Base-by-base conservation (phyloP, 2,888 invertebrate genomes). In the Nymphalis c-album region DNA sequence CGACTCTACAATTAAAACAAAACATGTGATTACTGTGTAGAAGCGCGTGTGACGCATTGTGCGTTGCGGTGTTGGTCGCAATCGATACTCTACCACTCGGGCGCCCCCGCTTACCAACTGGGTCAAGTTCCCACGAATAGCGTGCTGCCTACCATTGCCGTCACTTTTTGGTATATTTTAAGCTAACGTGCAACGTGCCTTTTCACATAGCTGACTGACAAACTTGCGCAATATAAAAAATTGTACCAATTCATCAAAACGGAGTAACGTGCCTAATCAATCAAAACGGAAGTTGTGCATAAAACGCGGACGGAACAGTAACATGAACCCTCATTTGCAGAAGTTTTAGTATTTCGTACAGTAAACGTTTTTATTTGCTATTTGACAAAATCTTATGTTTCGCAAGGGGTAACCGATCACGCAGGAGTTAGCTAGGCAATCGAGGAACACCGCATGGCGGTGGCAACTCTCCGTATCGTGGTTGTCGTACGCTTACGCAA, bases 81-180 rank as follows among this genome's bases (percentile, higher is more conserved):
- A 90, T 90, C 91, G 88, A 91, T 91, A 87, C 80, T 77, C 83
- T 82, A 80, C 82, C 82, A 85, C 84, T 81, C 83, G 82, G 83
- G 84, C 85, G 80, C 78, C 81, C 79, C 83, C 79, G 81, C 83
- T 74, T 80, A 76, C 82, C 85, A 89, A 90, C 86, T 91, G 84
- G 91, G 91, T 91, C 91, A 91, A 91, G 91, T 90, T 91, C 91
- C 83, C 89, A 85, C 84, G 86, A 83, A 86, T 82, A 85, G 83
- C 87, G 83, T 81, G 83, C 81, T 80, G 83, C 79, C 78, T 76
- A 76, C 78, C 77, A 78, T 76, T 78, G 77, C 77, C 76, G 75
- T 73, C 76, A 75, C 74, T 75, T 74, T 76, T 75, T 72, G 69
- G 68, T 73, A 67, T 63, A 22, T 18, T 64, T 40, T 40, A 18